Percentiles rank a stretch among this genome's conserved stretches.
These are phyloP conservation scores for Podarcis siculus DNA, from an alignment of 2,797 vertebrate genomes.

Conservation along the genomic window DNA sequence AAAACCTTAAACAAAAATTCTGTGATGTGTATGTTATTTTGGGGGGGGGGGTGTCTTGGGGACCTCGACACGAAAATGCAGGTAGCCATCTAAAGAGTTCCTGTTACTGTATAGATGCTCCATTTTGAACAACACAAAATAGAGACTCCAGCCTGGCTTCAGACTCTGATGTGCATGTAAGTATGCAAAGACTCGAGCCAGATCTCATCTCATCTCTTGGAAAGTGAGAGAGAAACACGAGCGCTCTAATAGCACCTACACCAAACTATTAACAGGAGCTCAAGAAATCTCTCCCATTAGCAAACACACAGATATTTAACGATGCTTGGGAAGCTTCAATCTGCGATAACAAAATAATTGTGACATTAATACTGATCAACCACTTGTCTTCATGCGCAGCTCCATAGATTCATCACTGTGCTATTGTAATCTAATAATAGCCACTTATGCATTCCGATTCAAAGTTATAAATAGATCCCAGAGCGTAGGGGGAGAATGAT, in stretches of 20 bases:
- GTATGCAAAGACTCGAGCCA: neutral
- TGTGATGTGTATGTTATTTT: too few species aligned
- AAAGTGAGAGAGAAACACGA: neutral
- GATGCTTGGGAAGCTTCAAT: slow-evolving; percentile 24
- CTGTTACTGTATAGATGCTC: too few species aligned
- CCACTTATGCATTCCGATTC: neutral
- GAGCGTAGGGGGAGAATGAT: slow-evolving; percentile 11
- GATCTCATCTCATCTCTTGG: neutral
- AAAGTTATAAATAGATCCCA: slow-evolving; percentile 4
- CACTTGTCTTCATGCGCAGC: slow-evolving; percentile 17
- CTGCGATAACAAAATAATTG: slow-evolving; percentile 33
- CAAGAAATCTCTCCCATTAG: slow-evolving; percentile 1
- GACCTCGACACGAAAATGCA: too few species aligned
- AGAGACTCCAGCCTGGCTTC: neutral
- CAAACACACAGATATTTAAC: slow-evolving; percentile 20
- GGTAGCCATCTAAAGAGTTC: neutral
- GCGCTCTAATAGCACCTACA: neutral
- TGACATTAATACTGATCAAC: slow-evolving; percentile 22
- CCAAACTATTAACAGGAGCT: neutral
- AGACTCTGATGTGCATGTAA: neutral
- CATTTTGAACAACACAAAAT: neutral
- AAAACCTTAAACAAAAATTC: too few species aligned
- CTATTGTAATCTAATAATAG: slow-evolving; percentile 35
- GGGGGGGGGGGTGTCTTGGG: too few species aligned
- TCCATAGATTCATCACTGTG: slow-evolving; percentile 28